Conservation (phyloP, 2,888 invertebrate genomes). For the Lasioglossum marginatum region DNA sequence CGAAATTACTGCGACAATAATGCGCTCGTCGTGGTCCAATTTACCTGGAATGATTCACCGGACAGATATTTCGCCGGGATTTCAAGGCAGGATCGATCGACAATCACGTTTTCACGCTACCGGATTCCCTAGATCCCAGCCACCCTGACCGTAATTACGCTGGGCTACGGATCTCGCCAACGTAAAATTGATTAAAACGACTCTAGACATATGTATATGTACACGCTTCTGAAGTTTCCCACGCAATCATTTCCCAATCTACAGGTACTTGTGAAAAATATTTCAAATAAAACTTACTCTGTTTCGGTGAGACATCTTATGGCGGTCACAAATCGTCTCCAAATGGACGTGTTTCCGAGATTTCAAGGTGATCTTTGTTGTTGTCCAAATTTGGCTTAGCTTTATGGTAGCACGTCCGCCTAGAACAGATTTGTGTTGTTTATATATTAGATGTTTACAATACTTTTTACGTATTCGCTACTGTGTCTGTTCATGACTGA, state of each 20-base stretch:
- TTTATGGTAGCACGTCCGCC: not conserved
- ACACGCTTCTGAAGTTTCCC: no score
- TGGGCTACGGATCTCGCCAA: not conserved
- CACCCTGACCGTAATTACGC: not conserved
- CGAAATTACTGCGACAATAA: slow-evolving; percentile 61
- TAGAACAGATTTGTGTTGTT: not conserved
- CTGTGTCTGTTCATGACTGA: no score
- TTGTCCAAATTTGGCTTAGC: not conserved
- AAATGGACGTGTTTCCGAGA: not conserved
- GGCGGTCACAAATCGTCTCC: not conserved
- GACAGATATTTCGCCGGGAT: slow-evolving; percentile 41
- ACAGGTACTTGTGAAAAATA: not conserved
- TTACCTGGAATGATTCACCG: slow-evolving; percentile 51
- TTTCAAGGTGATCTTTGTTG: not conserved
- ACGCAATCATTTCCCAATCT: not conserved
- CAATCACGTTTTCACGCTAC: slow-evolving; percentile 33
- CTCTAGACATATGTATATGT: no score
- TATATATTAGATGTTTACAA: no score
- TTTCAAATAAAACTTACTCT: not conserved
- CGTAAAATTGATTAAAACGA: not conserved
- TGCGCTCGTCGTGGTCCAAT: slow-evolving; percentile 48
- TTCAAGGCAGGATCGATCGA: slow-evolving; percentile 44
- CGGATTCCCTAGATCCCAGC: slow-evolving; percentile 4
- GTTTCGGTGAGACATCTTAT: not conserved
- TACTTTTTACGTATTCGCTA: no score